A percentile compares a stretch with the other conserved stretches of the same genome.
These are phyloP conservation scores for Sminthurinus signatus DNA, from an alignment of 1,140 invertebrate species.

Conservation along the genomic window DNA sequence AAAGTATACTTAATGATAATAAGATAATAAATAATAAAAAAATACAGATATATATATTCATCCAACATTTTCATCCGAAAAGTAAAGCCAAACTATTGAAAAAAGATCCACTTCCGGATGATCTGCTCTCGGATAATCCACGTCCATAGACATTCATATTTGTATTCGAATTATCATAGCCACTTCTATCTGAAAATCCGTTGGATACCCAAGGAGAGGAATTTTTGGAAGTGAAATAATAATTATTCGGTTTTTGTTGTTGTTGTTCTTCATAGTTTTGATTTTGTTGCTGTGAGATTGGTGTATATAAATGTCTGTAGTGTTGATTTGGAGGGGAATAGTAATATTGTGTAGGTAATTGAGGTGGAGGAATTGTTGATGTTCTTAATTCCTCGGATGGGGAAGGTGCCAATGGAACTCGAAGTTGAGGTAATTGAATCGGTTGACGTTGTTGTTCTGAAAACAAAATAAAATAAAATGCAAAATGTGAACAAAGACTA, in stretches of 20 bases:
- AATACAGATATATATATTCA: too few species aligned
- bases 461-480: not conserved
- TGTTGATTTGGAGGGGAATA: constrained; percentile 5
- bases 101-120: not conserved
- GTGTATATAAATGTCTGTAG: not conserved
- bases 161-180: not conserved
- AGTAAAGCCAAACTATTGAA: constrained; percentile 3
- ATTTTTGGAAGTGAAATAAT: not conserved
- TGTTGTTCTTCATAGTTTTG: not conserved
- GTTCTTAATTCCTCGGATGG: not conserved
- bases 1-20: too few species aligned
- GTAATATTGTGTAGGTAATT: constrained; percentile 22
- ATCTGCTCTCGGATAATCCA: not conserved
- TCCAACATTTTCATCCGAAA: too few species aligned
- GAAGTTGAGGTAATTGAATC: constrained; percentile 21
- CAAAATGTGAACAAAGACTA: not conserved
- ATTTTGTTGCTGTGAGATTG: not conserved
- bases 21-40: too few species aligned
- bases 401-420: constrained; percentile 12
- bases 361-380: constrained; percentile 13
- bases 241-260: not conserved
- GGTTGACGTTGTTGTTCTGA: constrained; percentile 5
- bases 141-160: not conserved
- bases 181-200: too few species aligned
- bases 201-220: too few species aligned